Evolutionary conservation across 2,888 invertebrate genomes (phyloP).

Genomic region (Dascillus cervinus): DNA sequence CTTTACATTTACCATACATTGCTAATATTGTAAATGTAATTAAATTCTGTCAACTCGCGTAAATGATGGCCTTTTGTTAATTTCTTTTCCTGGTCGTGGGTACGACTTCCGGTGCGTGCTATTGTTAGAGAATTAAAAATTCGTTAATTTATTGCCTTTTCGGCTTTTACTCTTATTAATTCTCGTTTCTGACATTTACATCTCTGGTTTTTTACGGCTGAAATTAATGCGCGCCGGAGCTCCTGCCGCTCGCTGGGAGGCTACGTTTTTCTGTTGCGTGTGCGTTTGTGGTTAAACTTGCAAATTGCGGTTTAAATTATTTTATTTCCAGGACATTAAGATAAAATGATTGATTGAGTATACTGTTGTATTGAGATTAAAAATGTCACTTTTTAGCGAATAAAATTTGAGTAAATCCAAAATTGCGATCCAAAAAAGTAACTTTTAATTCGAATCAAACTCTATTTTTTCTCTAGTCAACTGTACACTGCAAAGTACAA

Average conservation of each 20-base stretch:
- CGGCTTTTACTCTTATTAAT: conserved; percentile 7
- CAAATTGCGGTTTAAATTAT: conserved; percentile 18
- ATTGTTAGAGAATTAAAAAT: conserved; percentile 13
- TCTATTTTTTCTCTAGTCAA: no score
- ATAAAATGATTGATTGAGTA: no score
- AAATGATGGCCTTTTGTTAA: conserved; percentile 21
- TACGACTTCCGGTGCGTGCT: conserved; percentile 8
- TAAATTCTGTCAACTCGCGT: conserved; percentile 20
- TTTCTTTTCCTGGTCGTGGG: conserved; percentile 7
- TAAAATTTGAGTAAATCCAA: no score
- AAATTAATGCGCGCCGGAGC: no score
- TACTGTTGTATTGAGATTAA: no score
- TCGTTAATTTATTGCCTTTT: conserved; percentile 9
- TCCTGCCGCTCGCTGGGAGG: conserved; percentile 6
- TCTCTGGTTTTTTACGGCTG: conserved; percentile 7
- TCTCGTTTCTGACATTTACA: conserved; percentile 10
- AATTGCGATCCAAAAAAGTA: no score
- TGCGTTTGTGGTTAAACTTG: conserved; percentile 16
- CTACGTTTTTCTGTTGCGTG: conserved; percentile 17
- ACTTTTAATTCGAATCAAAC: no score
- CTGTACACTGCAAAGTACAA: no score
- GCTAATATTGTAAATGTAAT: conserved; percentile 16
- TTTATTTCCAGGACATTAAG: conserved; percentile 17
- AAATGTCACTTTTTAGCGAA: no score
- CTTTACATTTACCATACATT: conserved; percentile 13